Evolutionary conservation across 2,888 invertebrate genomes (phyloP).

Genomic region (Tuberolachnus salignus): DNA sequence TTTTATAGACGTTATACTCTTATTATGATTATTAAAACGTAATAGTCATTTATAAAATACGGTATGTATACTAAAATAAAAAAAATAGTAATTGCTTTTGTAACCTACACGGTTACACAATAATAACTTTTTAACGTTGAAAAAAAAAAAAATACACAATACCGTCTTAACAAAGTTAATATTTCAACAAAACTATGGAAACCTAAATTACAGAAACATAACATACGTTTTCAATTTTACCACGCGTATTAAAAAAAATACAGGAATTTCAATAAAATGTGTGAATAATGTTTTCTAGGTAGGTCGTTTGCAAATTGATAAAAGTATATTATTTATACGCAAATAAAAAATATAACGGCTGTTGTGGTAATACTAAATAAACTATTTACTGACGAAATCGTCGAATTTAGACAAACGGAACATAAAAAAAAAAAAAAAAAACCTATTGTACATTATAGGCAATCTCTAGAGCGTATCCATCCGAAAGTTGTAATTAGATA

Average conservation of each 20-base stretch:
- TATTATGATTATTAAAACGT: not conserved
- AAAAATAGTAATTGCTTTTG: too few relatives aligned
- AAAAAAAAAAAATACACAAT: not conserved
- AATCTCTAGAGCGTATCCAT: slow-evolving; percentile 18
- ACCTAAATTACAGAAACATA: too few relatives aligned
- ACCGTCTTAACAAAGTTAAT: not conserved
- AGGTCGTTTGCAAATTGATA: too few relatives aligned
- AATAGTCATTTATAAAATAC: slow-evolving; percentile 12
- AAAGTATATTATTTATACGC: too few relatives aligned
- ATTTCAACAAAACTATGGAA: not conserved
- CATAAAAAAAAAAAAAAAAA: slow-evolving; percentile 13
- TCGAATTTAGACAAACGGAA: not conserved
- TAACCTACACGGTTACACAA: not conserved
- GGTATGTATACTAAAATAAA: not conserved
- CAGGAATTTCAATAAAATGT: too few relatives aligned
- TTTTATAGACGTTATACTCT: not conserved
- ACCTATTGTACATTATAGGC: not conserved
- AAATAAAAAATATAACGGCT: too few relatives aligned
- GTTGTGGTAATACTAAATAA: too few relatives aligned
- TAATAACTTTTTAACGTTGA: not conserved
- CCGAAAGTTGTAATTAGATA: slow-evolving; percentile 33
- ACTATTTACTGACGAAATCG: too few relatives aligned
- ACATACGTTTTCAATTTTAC: too few relatives aligned
- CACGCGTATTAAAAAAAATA: too few relatives aligned
- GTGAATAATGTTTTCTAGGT: too few relatives aligned